Conservation (phyloP, 2,888 invertebrate genomes). For the Agrilus mali region DNA sequence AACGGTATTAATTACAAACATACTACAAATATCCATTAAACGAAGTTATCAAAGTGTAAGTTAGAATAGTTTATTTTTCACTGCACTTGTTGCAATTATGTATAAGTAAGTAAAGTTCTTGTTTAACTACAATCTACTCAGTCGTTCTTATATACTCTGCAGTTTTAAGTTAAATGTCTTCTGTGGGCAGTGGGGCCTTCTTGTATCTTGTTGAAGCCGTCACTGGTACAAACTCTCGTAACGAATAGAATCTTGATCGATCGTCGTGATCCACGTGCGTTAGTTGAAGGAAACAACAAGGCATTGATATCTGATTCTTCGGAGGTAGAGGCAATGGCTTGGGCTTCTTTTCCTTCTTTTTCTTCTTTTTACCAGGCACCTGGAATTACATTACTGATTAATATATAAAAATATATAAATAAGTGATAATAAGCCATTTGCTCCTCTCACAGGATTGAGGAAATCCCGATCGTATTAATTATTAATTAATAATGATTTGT, state of each 20-base stretch:
- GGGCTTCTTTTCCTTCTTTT: constrained; percentile 39
- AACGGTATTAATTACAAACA: too few relatives aligned
- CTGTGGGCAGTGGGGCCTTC: constrained; percentile 3
- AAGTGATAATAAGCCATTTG: too few relatives aligned
- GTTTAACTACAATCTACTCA: too few relatives aligned
- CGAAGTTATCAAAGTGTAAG: too few relatives aligned
- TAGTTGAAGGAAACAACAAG: constrained; percentile 75
- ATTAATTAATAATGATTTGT: constrained; percentile 16
- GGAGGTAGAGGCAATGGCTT: constrained; percentile 53
- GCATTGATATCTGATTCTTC: constrained; percentile 71
- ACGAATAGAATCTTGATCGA: constrained; percentile 50
- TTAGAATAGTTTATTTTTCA: too few relatives aligned
- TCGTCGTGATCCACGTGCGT: constrained; percentile 62
- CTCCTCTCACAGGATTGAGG: too few relatives aligned
- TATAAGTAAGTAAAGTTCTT: too few relatives aligned
- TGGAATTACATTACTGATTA: too few relatives aligned
- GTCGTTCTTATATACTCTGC: constrained; percentile 3
- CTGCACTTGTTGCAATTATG: too few relatives aligned
- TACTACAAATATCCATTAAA: too few relatives aligned
- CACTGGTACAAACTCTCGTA: constrained; percentile 48
- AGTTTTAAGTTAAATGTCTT: constrained; percentile 10
- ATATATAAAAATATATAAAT: too few relatives aligned
- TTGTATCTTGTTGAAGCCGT: constrained; percentile 12
- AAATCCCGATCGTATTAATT: too few relatives aligned
- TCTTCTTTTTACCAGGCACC: constrained; percentile 34